Evolutionary conservation across 2,113 vertebrate species (phyloP), one percentile per base, ranked within the genome.

Genomic region (Phalacrocorax pelagicus): DNA sequence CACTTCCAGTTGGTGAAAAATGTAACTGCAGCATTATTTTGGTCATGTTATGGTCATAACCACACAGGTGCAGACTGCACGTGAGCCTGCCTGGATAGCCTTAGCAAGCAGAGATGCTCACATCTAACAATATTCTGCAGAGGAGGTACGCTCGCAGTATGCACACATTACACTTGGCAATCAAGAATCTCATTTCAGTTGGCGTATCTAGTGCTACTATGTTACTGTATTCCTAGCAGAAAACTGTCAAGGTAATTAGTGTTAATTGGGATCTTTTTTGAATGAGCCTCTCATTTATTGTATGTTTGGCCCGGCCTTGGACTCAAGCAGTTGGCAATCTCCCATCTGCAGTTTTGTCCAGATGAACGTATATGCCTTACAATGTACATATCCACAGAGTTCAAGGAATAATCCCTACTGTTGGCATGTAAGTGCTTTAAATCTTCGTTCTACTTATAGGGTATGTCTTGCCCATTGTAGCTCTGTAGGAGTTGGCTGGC

Each of bases 21-120:
- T 83, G 34, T 26, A 34, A 29, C 16, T 42, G 12, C 17, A 34
- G 57, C 32, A 3, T 49, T 38, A 13, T 47, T 34, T 6, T 0
- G 1, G n/a, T 29, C 23, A 1, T 38, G 11, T 47, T 34, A 8
- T 0, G 1, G n/a, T 29, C 23, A 1, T 24, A 49, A 46, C 58
- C 23, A 20, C 40, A 5, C 21, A 40, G 75, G n/a, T 44, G 5
- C 10, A 32, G 46, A 19, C 15, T 10, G 19, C 22, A 2, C 0
- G 0, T 40, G 72, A 24, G 19, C 40, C 6, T 46, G 12, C 40
- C 40, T 36, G n/a, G 17, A 11, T 4, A 61, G 73, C 3, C 36
- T 11, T 4, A 3, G 40, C 13, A 30, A 49, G 55, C 42, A 58
- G 49, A 86, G 55, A 5, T 44, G 46, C n/a, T 74, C 32, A 12